Evolutionary conservation across 2,113 vertebrate species (phyloP).

Genomic region (Uria lomvia): DNA sequence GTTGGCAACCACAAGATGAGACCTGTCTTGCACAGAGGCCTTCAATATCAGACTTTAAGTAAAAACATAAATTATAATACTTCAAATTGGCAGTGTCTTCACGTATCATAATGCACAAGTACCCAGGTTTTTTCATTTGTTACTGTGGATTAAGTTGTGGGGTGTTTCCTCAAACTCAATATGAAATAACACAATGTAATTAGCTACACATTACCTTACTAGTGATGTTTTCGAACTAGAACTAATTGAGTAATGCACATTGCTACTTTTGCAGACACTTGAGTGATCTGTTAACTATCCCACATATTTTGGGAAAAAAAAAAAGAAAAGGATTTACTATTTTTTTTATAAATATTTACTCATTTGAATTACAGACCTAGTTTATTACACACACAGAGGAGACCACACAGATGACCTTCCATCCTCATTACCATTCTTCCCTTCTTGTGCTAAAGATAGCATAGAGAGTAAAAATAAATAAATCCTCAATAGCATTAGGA

Average conservation of each 20-base stretch:
- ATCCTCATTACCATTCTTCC: conserved; percentile 8
- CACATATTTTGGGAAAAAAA: accelerated
- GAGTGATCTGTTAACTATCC: background rate
- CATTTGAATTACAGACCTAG: background rate
- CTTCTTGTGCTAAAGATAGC: conserved; percentile 46
- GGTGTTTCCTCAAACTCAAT: background rate
- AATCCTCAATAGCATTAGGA: conserved; percentile 51
- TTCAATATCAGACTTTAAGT: background rate
- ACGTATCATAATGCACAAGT: background rate
- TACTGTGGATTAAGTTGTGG: accelerated
- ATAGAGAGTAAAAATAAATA: conserved; percentile 51
- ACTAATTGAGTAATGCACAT: background rate
- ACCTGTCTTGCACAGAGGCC: background rate
- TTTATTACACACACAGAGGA: background rate
- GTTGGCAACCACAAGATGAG: accelerated
- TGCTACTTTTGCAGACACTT: background rate
- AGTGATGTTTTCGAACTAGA: background rate
- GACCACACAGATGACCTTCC: background rate
- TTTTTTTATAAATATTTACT: background rate
- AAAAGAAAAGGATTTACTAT: background rate
- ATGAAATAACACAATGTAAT: accelerated
- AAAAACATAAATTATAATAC: background rate
- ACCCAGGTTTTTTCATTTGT: background rate
- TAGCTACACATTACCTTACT: background rate
- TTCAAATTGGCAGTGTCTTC: background rate